A percentile compares a stretch with the other conserved stretches of the same genome.
Evolutionary conservation across 1,140 invertebrate species (phyloP).

Genomic region (Trachymyrmex cornetzi): DNA sequence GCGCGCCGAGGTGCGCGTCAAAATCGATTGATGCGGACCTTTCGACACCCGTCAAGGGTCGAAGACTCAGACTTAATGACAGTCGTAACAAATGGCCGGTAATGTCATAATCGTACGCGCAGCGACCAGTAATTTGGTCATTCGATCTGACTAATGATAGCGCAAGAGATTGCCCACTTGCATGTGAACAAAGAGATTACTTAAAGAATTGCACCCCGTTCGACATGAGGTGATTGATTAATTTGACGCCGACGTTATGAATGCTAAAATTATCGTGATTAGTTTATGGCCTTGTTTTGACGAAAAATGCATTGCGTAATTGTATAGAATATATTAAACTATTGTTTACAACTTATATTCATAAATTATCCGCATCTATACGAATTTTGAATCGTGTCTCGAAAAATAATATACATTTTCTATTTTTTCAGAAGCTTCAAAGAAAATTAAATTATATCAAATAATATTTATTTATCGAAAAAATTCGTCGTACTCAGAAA

Average conservation of each 20-base stretch:
- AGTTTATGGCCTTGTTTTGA: constrained; percentile 16
- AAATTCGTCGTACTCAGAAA: not conserved
- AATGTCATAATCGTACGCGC: constrained; percentile 73
- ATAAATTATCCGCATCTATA: not conserved
- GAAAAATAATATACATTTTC: not conserved
- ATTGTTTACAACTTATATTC: not conserved
- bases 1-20: not conserved
- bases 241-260: not conserved
- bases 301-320: not conserved
- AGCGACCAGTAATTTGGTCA: constrained; percentile 67
- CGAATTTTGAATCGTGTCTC: not conserved
- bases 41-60: constrained; percentile 28
- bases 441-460: not conserved
- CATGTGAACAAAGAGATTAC: not conserved
- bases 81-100: constrained; percentile 74
- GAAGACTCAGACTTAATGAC: constrained; percentile 65
- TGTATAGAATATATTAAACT: not conserved
- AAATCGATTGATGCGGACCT: constrained; percentile 31
- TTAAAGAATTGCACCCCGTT: not conserved
- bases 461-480: not conserved
- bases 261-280: not conserved
- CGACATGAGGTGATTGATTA: constrained; percentile 34
- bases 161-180: not conserved
- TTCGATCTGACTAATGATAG: constrained; percentile 59
- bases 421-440: not conserved